Conservation (phyloP, 1,140 invertebrate species). For the Helicoverpa zea region DNA sequence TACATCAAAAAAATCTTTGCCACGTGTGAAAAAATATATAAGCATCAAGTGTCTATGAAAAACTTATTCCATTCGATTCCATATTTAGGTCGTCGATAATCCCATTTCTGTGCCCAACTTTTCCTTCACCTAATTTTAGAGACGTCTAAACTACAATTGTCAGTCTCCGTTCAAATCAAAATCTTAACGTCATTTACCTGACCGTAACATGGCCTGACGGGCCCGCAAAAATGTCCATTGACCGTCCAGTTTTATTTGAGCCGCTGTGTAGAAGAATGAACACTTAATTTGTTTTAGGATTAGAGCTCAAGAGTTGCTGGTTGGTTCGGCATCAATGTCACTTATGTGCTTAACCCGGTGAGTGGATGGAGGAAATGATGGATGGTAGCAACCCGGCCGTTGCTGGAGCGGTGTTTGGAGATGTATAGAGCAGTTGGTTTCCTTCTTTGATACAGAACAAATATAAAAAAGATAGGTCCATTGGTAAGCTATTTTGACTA, state of each 20-base stretch:
- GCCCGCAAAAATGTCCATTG: conserved; percentile 60
- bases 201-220: conserved; percentile 74
- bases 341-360: conserved; percentile 85
- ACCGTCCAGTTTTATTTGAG: conserved; percentile 67
- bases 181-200: conserved; percentile 75
- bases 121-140: conserved; percentile 43
- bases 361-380: conserved; percentile 85
- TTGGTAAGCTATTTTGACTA: no score
- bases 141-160: conserved; percentile 56
- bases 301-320: conserved; percentile 67
- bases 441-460: no score
- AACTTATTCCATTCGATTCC: background rate
- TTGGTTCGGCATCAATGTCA: conserved; percentile 81
- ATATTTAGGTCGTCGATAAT: conserved; percentile 17
- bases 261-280: conserved; percentile 56
- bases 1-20: no score
- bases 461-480: no score
- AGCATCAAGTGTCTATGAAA: background rate
- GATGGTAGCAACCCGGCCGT: conserved; percentile 76
- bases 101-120: conserved; percentile 8
- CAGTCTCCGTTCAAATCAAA: conserved; percentile 78
- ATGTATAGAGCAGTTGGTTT: conserved; percentile 66
- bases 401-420: conserved; percentile 70
- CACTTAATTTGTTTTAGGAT: conserved; percentile 52
- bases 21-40: background rate